Conservation (phyloP, 2,888 invertebrate genomes). For the Parapristionchus giblindavisi region DNA sequence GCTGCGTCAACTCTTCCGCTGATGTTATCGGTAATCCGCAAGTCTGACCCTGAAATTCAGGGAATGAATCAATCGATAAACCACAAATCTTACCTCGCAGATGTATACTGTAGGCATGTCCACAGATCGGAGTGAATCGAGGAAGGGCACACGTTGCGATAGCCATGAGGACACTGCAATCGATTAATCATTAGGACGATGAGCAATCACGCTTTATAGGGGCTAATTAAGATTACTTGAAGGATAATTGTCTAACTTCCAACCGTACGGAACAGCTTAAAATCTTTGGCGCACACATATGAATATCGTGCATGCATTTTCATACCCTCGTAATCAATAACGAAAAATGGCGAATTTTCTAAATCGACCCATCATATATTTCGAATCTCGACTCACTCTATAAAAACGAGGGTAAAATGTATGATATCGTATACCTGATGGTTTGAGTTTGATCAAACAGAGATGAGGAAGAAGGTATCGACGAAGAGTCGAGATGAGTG, state of each 20-base stretch:
- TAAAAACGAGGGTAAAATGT: not conserved
- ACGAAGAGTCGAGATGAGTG: slow-evolving; percentile 7
- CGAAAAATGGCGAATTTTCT: not conserved
- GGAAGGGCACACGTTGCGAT: not conserved
- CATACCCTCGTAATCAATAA: not conserved
- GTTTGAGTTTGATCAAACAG: slow-evolving; percentile 19
- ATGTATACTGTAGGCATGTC: slow-evolving; percentile 24
- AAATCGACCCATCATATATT: not conserved
- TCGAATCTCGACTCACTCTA: not conserved
- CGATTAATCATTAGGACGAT: not conserved
- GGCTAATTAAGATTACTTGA: too few relatives aligned
- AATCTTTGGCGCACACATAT: too few relatives aligned
- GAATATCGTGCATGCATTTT: not conserved
- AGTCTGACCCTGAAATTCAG: slow-evolving; percentile 8
- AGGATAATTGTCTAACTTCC: too few relatives aligned
- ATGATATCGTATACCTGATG: not conserved
- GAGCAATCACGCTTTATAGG: too few relatives aligned
- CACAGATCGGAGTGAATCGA: not conserved
- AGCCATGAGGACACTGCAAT: slow-evolving; percentile 11
- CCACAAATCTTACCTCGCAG: slow-evolving; percentile 12
- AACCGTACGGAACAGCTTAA: too few relatives aligned
- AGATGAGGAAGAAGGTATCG: slow-evolving; percentile 26
- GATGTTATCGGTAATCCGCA: slow-evolving; percentile 45
- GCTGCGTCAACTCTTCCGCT: slow-evolving; percentile 42
- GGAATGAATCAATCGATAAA: not conserved